Percentiles rank a stretch among this genome's conserved stretches.
phyloP scores from a whole-genome alignment of 2,113 vertebrate species.

The Blennius ocellaris region DNA sequence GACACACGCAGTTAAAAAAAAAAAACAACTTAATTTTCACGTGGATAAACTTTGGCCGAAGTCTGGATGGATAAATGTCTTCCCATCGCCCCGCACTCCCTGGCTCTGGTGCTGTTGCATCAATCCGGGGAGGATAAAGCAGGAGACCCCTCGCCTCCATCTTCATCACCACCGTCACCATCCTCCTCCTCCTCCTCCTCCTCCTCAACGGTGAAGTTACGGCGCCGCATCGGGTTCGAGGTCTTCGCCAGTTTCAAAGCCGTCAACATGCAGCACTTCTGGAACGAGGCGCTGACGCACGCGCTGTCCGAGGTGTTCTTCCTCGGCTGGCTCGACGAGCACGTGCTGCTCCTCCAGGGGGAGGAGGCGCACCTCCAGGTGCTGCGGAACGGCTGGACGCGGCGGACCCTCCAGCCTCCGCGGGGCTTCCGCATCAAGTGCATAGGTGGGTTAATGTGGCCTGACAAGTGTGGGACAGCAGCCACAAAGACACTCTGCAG shows the following conservation, averaged over 20 bases:
- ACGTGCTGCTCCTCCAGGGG: constrained; percentile 93
- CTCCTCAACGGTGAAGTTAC: constrained; percentile 63
- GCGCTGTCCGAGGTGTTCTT: constrained; percentile 92
- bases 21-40: background rate
- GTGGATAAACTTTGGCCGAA: constrained; percentile 1
- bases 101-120: constrained; percentile 90
- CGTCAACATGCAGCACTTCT: constrained; percentile 95
- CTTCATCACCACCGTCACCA: background rate
- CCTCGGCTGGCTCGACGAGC: constrained; percentile 95
- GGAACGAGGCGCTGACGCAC: constrained; percentile 91
- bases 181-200: constrained; percentile 6
- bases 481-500: too few relatives aligned
- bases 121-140: constrained; percentile 47
- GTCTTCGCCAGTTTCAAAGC: constrained; percentile 95
- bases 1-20: background rate
- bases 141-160: constrained; percentile 8
- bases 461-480: background rate
- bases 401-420: constrained; percentile 89
- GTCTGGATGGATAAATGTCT: constrained; percentile 84
- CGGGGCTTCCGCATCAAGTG: constrained; percentile 90
- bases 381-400: constrained; percentile 91
- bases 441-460: constrained; percentile 84
- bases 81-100: constrained; percentile 91
- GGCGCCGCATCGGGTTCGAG: constrained; percentile 88
- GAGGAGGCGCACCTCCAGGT: constrained; percentile 92